Evolutionary conservation across 1,140 invertebrate genomes (phyloP), one percentile per base, ranked within the genome.

Genomic region (Conopomorpha cramerella): DNA sequence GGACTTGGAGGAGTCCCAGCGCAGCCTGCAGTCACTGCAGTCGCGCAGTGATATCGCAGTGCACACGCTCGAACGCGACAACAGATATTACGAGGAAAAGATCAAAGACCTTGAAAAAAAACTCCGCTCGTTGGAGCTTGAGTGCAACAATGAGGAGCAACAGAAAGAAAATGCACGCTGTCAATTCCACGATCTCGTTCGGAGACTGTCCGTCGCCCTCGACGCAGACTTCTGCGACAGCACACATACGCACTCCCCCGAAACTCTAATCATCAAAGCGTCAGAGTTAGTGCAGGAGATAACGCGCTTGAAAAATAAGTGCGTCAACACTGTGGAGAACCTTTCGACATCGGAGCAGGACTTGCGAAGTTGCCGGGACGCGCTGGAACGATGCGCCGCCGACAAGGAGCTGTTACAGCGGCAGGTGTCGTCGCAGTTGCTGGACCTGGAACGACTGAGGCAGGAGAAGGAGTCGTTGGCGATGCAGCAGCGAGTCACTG

Each of bases 81-180:
- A 83, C 31, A 81, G 86, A 14, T 86, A 88, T 42, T 82, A 86
- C 41, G 88, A 90, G 56, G 89, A 91, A 15, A 85, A 86, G 50
- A 80, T 84, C 10, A 87, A 88, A 43, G 89, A 92, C 42, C 72
- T 89, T 30, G 85, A 90, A 37, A 84, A 86, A 46, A 90, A 89
- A 65, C 66, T 89, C 15, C 78, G 86, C 36, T 81, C 84, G 31
- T 49, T 90, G 26, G 89, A 91, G 60, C 53, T 86, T 18, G 86
- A 87, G 36, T 81, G 88, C 28, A 79, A 82, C 27, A 82, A 77
- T 38, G 86, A 87, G 56, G 85, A 87, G 57, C 78, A 84, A 28
- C 81, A 84, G 44, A 87, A 87, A 54, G 85, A 86, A 38, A 80
- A 81, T 47, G 80, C 82, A 27, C 77, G 81, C 46, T 78, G 78